These are phyloP conservation scores for Acanthisitta chloris DNA, from an alignment of 2,113 vertebrate genomes.

Conservation along the genomic window DNA sequence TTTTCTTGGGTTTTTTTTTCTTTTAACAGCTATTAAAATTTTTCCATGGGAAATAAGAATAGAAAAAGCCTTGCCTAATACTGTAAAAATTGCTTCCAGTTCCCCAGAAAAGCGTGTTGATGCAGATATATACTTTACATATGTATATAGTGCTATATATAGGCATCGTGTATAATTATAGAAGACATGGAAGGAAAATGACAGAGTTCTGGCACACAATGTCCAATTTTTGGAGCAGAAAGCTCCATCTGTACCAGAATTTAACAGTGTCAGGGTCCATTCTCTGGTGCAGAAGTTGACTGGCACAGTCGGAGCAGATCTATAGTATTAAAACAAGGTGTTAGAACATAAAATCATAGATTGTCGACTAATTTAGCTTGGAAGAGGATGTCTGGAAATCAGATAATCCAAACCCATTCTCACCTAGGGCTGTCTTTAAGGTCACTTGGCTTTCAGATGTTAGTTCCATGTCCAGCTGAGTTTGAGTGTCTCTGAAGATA, in stretches of 20 bases:
- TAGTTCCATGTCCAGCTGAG: not conserved
- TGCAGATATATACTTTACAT: not conserved
- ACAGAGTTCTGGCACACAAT: not conserved
- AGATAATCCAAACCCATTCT: not conserved
- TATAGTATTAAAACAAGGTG: not conserved
- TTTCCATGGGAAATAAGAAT: not conserved
- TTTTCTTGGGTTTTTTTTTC: not conserved
- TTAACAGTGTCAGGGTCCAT: not conserved
- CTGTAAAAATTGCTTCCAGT: not conserved
- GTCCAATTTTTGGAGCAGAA: not conserved
- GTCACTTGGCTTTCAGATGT: not conserved
- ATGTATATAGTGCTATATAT: not conserved
- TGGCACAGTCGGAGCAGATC: not conserved
- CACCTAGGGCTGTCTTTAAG: not conserved
- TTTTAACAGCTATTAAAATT: not conserved
- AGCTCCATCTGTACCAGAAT: not conserved
- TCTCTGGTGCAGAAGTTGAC: not conserved
- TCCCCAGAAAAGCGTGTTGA: not conserved
- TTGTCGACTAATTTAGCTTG: not conserved
- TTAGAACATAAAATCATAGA: not conserved
- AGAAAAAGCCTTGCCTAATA: not conserved
- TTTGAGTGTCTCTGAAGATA: not conserved
- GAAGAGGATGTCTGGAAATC: not conserved
- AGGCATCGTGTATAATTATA: not conserved
- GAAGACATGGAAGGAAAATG: not conserved